phyloP scores from a whole-genome alignment of 1,140 invertebrate species.

The Drosophila tani region DNA sequence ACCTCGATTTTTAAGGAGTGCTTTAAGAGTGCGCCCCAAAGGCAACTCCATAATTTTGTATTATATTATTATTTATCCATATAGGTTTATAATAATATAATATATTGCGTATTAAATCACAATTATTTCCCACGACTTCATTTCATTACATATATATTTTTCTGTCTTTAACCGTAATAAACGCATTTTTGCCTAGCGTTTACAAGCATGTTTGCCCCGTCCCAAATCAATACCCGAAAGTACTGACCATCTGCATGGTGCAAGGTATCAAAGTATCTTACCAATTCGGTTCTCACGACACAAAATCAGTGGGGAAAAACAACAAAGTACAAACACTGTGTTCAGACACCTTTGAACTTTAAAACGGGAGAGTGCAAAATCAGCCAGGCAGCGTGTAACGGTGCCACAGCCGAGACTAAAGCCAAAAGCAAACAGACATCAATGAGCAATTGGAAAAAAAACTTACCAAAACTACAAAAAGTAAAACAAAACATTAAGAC shows the following conservation, averaged over 20 bases:
- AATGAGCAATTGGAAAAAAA: slow-evolving; percentile 63
- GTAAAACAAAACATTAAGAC: slow-evolving; percentile 38
- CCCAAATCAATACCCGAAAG: slow-evolving; percentile 8
- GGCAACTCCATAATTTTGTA: background rate
- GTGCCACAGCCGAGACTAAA: slow-evolving; percentile 46
- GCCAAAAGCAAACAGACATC: slow-evolving; percentile 76
- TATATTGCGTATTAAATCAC: background rate
- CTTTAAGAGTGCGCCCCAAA: too few relatives aligned
- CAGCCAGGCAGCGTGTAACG: slow-evolving; percentile 37
- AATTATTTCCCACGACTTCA: slow-evolving; percentile 3
- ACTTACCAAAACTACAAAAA: slow-evolving; percentile 51
- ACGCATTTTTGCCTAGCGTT: background rate
- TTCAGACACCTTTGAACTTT: slow-evolving; percentile 75
- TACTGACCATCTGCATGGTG: slow-evolving; percentile 40
- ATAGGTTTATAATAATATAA: too few relatives aligned
- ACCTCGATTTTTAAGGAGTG: background rate
- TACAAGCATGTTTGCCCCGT: slow-evolving; percentile 1
- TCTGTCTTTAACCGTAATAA: background rate
- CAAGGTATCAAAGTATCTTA: slow-evolving; percentile 35
- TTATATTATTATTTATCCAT: too few relatives aligned
- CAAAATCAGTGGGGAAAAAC: slow-evolving; percentile 23
- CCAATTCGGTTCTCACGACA: slow-evolving; percentile 73
- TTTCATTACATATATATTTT: too few relatives aligned
- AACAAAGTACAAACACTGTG: slow-evolving; percentile 41
- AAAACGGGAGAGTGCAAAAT: slow-evolving; percentile 77